A percentile compares a stretch with the other conserved stretches of the same genome.
Conservation (phyloP, 1,140 invertebrate species). For the Tribolium castaneum region DNA sequence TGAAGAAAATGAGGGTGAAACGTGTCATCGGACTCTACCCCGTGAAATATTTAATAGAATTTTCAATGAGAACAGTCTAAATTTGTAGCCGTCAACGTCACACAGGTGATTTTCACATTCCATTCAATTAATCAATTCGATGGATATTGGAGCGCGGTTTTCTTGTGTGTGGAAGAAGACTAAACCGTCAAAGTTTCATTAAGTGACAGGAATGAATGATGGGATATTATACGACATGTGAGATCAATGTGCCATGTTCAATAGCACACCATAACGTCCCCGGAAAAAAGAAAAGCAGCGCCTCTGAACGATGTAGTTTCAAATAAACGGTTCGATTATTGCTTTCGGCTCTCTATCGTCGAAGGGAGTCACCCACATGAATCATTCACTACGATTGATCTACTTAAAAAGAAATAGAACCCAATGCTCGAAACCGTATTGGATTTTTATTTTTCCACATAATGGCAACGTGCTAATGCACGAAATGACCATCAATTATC, state of each 20-base stretch:
- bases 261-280: constrained; percentile 24
- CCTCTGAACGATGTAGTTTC: constrained; percentile 44
- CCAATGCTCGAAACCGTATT: constrained; percentile 20
- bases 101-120: constrained; percentile 38
- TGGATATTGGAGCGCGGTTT: constrained; percentile 20
- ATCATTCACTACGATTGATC: constrained; percentile 50
- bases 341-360: constrained; percentile 40
- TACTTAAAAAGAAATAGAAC: constrained; percentile 46
- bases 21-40: constrained; percentile 41
- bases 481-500: constrained; percentile 14
- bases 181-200: constrained; percentile 21
- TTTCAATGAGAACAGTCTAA: constrained; percentile 38
- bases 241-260: constrained; percentile 36
- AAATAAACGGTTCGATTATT: constrained; percentile 51
- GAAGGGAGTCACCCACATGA: constrained; percentile 42
- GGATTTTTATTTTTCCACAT: not conserved
- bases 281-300: constrained; percentile 36
- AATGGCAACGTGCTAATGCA: not conserved
- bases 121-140: constrained; percentile 31
- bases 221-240: constrained; percentile 26
- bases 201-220: constrained; percentile 28
- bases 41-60: constrained; percentile 45
- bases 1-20: constrained; percentile 42
- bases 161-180: not conserved
- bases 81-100: constrained; percentile 38